These are phyloP conservation scores for Ormyrus nitidulus DNA, from an alignment of 2,888 invertebrate genomes.

Conservation along the genomic window DNA sequence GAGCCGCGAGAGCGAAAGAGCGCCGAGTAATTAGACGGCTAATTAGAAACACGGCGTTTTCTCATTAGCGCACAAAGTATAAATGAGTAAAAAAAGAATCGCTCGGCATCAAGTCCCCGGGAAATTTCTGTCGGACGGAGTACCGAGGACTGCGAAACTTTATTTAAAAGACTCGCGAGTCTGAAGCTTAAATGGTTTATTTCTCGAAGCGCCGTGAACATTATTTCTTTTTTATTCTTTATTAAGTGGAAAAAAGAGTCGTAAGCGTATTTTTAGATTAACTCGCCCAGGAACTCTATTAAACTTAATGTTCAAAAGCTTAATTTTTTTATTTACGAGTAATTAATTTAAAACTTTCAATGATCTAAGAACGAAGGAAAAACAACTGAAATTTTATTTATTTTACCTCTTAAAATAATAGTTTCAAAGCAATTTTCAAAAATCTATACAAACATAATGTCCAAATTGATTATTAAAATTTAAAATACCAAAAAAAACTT, in stretches of 20 bases:
- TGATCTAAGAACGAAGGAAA: too few species aligned
- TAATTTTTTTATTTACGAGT: too few species aligned
- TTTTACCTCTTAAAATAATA: too few species aligned
- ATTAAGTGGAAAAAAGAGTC: slow-evolving; percentile 19
- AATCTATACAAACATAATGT: too few species aligned
- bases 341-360: too few species aligned
- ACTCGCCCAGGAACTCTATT: slow-evolving; percentile 21
- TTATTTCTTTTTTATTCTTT: slow-evolving; percentile 29
- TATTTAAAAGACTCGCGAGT: neutral
- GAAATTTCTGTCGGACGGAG: slow-evolving; percentile 18
- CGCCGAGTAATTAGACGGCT: slow-evolving; percentile 59
- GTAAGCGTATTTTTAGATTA: slow-evolving; percentile 40
- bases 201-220: slow-evolving; percentile 7
- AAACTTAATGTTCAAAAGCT: too few species aligned
- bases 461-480: too few species aligned
- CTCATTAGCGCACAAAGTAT: slow-evolving; percentile 53
- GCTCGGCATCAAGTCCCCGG: neutral
- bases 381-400: too few species aligned
- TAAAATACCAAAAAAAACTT: too few species aligned
- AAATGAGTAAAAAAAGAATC: neutral
- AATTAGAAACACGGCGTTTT: slow-evolving; percentile 60
- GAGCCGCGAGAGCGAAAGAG: slow-evolving; percentile 51
- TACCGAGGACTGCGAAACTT: slow-evolving; percentile 15
- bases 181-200: neutral
- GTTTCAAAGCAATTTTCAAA: too few species aligned